These are phyloP conservation scores for Phyto melanocephala DNA, from an alignment of 2,888 invertebrate genomes.

Conservation along the genomic window DNA sequence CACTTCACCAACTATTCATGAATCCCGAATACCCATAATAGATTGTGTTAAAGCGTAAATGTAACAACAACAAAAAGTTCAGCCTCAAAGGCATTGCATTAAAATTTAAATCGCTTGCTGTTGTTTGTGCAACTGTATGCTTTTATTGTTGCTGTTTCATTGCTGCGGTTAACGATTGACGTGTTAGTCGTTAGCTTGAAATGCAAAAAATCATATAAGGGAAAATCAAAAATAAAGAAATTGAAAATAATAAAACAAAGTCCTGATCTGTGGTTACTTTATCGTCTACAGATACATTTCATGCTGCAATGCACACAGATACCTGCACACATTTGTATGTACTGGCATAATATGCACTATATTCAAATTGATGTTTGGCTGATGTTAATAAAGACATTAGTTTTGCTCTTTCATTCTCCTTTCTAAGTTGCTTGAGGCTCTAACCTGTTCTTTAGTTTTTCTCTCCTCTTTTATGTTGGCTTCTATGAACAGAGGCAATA, in stretches of 20 bases:
- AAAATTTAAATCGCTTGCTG: conserved; percentile 43
- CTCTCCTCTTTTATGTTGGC: background rate
- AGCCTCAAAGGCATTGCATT: conserved; percentile 25
- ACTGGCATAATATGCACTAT: background rate
- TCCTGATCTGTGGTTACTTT: conserved; percentile 11
- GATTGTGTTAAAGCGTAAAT: conserved; percentile 4
- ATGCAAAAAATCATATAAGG: background rate
- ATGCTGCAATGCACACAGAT: background rate
- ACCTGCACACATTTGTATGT: background rate
- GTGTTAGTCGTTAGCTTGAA: conserved; percentile 20
- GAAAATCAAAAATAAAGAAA: background rate
- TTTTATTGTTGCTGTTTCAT: background rate
- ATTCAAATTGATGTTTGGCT: conserved; percentile 7
- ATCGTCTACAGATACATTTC: background rate
- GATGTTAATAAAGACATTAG: conserved; percentile 58
- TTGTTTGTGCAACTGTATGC: conserved; percentile 16
- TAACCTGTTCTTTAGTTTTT: conserved; percentile 10
- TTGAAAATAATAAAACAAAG: background rate
- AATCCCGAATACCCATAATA: background rate
- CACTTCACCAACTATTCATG: background rate
- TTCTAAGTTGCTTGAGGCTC: background rate
- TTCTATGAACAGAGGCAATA: conserved; percentile 3
- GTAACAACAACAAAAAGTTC: conserved; percentile 7
- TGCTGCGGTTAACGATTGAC: conserved; percentile 27
- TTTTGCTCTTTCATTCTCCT: conserved; percentile 12